Evolutionary conservation across 2,113 vertebrate species (phyloP).

Genomic region (Malurus cyaneus): DNA sequence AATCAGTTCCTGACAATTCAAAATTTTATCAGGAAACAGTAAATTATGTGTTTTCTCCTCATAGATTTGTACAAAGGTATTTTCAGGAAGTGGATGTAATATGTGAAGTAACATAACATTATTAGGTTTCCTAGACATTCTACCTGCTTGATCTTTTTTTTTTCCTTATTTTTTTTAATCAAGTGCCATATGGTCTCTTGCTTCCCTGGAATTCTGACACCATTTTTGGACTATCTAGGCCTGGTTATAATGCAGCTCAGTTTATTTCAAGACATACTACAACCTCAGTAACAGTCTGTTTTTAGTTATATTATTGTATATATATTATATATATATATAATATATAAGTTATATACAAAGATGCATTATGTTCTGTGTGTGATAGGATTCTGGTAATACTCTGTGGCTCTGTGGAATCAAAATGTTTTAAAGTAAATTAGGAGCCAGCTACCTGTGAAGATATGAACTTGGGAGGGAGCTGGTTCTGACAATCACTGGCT

Average conservation of each 20-base stretch:
- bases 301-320: neutral
- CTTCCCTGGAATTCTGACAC: neutral
- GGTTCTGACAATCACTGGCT: neutral
- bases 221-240: neutral
- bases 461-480: neutral
- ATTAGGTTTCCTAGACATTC: neutral
- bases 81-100: neutral
- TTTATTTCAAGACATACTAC: neutral
- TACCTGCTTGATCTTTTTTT: neutral
- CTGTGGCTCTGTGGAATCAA: neutral
- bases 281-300: neutral
- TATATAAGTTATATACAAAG: neutral
- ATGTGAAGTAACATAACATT: neutral
- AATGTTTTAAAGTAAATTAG: neutral
- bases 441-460: neutral
- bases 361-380: neutral
- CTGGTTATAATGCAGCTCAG: neutral
- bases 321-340: neutral
- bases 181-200: neutral
- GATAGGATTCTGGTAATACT: neutral
- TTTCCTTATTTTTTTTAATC: neutral
- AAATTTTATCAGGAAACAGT: neutral
- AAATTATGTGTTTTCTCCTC: neutral
- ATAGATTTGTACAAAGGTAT: neutral
- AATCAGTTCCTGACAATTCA: neutral